phyloP scores from a whole-genome alignment of 2,797 vertebrate species.

The Siniperca undulata region DNA sequence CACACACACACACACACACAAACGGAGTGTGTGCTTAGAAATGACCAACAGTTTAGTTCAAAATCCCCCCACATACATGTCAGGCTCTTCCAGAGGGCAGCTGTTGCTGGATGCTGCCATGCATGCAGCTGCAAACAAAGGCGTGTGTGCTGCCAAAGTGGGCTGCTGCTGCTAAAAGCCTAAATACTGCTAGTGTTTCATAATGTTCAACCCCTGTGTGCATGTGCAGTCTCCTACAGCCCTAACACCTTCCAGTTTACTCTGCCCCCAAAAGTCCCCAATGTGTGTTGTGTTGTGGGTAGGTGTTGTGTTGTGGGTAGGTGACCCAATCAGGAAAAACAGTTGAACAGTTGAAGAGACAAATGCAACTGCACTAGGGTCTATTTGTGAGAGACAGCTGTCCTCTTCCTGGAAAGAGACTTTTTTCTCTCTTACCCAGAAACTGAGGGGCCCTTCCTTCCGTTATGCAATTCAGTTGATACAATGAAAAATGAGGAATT shows the following conservation, averaged over 20 bases:
- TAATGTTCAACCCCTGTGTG: slow-evolving; percentile 48
- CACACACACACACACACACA: not conserved
- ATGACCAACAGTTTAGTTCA: slow-evolving; percentile 28
- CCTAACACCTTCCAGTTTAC: slow-evolving; percentile 47
- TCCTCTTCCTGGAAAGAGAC: slow-evolving; percentile 61
- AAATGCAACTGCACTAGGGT: slow-evolving; percentile 45
- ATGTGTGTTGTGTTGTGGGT: not conserved
- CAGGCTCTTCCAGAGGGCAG: slow-evolving; percentile 56
- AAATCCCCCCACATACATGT: slow-evolving; percentile 36
- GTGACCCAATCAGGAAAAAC: slow-evolving; percentile 30
- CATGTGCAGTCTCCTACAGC: slow-evolving; percentile 23
- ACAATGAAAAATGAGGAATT: slow-evolving; percentile 36
- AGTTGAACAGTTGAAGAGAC: slow-evolving; percentile 8
- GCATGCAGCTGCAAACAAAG: slow-evolving; percentile 77
- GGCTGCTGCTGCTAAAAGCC: slow-evolving; percentile 59
- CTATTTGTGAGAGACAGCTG: slow-evolving; percentile 57
- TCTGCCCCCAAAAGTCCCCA: slow-evolving; percentile 15
- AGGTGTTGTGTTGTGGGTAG: slow-evolving; percentile 4
- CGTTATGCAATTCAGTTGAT: slow-evolving; percentile 5
- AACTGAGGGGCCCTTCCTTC: slow-evolving; percentile 41
- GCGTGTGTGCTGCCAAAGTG: slow-evolving; percentile 51
- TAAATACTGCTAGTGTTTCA: slow-evolving; percentile 69
- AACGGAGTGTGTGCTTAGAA: slow-evolving; percentile 3
- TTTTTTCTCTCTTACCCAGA: slow-evolving; percentile 29
- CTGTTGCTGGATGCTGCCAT: slow-evolving; percentile 68